Base-by-base conservation (phyloP, 2,888 invertebrate genomes). In the Cephalotes varians region DNA sequence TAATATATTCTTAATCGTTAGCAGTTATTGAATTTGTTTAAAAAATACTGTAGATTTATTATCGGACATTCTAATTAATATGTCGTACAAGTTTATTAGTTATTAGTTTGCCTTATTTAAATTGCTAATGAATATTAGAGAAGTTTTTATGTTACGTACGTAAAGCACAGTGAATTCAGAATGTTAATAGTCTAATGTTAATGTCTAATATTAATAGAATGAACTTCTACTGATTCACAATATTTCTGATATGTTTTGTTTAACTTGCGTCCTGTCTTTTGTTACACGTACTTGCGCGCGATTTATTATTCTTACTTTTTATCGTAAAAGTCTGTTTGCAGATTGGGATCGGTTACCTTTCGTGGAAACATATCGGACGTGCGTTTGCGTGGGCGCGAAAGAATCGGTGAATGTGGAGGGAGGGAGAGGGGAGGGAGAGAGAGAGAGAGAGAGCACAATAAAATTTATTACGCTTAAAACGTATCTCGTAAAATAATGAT, bases 401-500 rank as follows among this genome's bases (percentile, higher is more conserved):
- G 77, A 83, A 85, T 82, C 84, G 82, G 81, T 56, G 81, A n/a
- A 31, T 34, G n/a, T 18, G 31, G 1, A 12, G 10, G 60, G 44
- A 6, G 54, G 7, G 18, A 9, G 31, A 49, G 49, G 37, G 49
- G 12, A 40, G 54, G 74, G 54, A 67, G 18, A 60, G 4, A 18
- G 37, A 18, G 9, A 34, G 44, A 60, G 65, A 56, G 58, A 81
- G 79, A 77, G 76, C 79, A 83, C 87, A 90, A 88, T 90, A 90
- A 88, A 88, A 87, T 88, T 90, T 86, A 90, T 90, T 90, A 90
- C 87, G 80, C 81, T 82, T 83, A 85, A 88, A 90, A 81, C 86
- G 88, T 88, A 87, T 88, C 90, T 88, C 88, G 87, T 90, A 90
- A 87, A 90, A 90, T 90, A 90, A 90, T 90, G 90, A 90, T 86